Conservation (phyloP, 2,797 vertebrate genomes). For the Tolypeutes matacus region DNA sequence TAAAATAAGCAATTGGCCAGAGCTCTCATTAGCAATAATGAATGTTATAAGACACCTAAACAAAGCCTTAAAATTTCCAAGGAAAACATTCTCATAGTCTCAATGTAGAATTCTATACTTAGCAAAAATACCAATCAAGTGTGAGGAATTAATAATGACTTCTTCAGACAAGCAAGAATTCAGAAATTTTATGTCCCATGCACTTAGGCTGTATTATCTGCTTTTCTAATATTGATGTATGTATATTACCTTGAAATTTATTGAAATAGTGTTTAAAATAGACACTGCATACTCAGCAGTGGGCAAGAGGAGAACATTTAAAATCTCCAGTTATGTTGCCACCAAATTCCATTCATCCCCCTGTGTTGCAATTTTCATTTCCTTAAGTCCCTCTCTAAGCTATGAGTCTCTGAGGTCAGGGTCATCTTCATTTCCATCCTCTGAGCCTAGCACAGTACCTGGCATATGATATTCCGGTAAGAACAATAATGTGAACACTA, state of each 20-base stretch:
- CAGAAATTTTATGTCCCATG: background rate
- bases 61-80: background rate
- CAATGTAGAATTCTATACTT: background rate
- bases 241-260: background rate
- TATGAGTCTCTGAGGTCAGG: background rate
- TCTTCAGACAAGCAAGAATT: background rate
- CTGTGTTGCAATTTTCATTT: background rate
- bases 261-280: background rate
- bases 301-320: background rate
- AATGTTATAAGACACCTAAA: too few species aligned
- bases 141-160: background rate
- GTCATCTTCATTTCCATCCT: background rate
- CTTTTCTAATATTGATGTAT: background rate
- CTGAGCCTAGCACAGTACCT: background rate
- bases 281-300: background rate
- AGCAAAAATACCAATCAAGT: background rate
- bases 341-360: background rate
- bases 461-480: background rate
- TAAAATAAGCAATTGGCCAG: too few species aligned
- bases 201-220: background rate
- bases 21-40: too few species aligned
- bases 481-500: background rate
- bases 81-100: background rate
- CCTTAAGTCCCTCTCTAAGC: conserved; percentile 10
- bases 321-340: background rate